Conservation (phyloP, 1,140 invertebrate species). For the Saccostrea glomerata region DNA sequence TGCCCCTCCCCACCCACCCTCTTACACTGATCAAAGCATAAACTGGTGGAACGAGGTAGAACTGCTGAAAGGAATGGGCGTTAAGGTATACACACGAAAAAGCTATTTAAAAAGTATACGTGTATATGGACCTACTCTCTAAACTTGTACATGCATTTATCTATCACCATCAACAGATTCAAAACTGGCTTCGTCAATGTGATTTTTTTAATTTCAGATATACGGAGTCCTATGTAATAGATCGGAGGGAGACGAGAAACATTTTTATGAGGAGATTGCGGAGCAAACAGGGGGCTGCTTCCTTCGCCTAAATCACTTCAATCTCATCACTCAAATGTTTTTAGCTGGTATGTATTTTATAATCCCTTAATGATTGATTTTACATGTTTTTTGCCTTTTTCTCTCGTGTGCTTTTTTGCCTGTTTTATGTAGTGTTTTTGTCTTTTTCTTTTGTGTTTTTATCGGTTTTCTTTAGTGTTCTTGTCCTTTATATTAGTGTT, state of each 20-base stretch:
- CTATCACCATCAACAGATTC: no score
- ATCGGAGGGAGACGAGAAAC: not conserved
- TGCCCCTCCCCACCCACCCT: slow-evolving; percentile 67
- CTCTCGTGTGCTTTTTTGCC: no score
- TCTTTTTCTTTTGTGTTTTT: no score
- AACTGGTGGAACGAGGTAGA: slow-evolving; percentile 72
- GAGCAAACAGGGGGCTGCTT: slow-evolving; percentile 69
- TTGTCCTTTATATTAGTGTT: no score
- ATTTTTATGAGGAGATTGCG: slow-evolving; percentile 72
- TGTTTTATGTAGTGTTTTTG: no score
- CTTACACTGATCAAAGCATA: slow-evolving; percentile 71
- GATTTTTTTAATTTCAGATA: slow-evolving; percentile 58
- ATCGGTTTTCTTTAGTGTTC: no score
- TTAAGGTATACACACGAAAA: slow-evolving; percentile 63
- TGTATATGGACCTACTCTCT: no score
- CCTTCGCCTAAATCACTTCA: slow-evolving; percentile 68
- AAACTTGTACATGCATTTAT: no score
- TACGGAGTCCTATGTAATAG: slow-evolving; percentile 69
- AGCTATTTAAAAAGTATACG: no score
- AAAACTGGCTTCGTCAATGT: no score
- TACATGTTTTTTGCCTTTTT: no score
- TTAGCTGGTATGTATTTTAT: slow-evolving; percentile 65
- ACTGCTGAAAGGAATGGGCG: slow-evolving; percentile 70
- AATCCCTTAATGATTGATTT: no score
- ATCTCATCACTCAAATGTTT: slow-evolving; percentile 76